A percentile compares a stretch with the other conserved stretches of the same genome.
Conservation (phyloP, 2,888 invertebrate genomes). For the Galeruca laticollis region DNA sequence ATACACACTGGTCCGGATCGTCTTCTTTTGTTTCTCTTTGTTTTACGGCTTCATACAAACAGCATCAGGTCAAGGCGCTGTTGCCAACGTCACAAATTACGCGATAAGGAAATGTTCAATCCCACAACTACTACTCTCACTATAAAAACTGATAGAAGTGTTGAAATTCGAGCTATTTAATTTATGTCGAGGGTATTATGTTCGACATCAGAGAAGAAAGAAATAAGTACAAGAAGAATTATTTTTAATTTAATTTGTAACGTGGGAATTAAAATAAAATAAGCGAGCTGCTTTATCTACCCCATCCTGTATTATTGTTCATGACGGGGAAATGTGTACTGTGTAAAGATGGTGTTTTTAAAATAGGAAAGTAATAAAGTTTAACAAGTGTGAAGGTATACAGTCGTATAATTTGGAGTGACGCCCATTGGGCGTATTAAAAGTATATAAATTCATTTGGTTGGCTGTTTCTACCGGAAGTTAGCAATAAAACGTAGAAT, state of each 20-base stretch:
- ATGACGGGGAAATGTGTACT: too few species aligned
- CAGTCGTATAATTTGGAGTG: neutral
- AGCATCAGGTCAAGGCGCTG: slow-evolving; percentile 18
- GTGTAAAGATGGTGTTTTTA: neutral
- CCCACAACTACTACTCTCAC: neutral
- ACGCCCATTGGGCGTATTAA: neutral
- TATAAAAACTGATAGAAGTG: slow-evolving; percentile 5
- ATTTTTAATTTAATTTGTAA: too few species aligned
- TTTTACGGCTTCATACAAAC: slow-evolving; percentile 23
- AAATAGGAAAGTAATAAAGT: neutral
- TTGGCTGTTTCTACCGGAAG: neutral
- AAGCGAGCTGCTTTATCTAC: too few species aligned
- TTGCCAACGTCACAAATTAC: slow-evolving; percentile 17
- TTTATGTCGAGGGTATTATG: neutral
- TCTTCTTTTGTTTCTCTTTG: slow-evolving; percentile 19
- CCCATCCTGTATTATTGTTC: too few species aligned
- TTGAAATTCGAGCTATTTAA: neutral
- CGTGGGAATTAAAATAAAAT: too few species aligned
- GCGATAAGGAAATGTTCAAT: neutral
- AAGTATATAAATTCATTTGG: neutral
- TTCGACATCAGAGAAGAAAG: neutral
- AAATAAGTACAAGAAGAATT: neutral
- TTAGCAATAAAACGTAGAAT: neutral
- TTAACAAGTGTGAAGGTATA: neutral
- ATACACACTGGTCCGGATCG: slow-evolving; percentile 27